Percentiles rank a stretch among this genome's conserved stretches.
These are phyloP conservation scores for Acleris sparsana DNA, from an alignment of 2,888 invertebrate genomes.

Conservation along the genomic window DNA sequence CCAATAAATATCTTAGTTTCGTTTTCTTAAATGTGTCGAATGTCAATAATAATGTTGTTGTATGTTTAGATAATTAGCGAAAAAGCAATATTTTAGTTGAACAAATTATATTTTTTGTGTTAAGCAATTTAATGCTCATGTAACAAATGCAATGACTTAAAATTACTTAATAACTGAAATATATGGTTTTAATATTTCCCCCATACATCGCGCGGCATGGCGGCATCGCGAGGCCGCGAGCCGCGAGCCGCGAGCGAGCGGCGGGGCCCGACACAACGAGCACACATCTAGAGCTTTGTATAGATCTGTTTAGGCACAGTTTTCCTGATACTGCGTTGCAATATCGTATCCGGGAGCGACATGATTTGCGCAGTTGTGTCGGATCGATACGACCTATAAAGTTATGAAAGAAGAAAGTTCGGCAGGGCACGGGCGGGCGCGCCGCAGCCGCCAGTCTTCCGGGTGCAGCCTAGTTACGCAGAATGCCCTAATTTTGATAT, in stretches of 20 bases:
- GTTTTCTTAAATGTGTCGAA: not conserved
- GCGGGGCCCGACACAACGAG: constrained; percentile 10
- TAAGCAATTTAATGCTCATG: constrained; percentile 15
- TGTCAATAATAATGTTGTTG: not conserved
- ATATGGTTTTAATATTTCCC: constrained; percentile 16
- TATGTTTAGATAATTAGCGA: constrained; percentile 21
- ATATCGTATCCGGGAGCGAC: constrained; percentile 56
- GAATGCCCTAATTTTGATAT: constrained; percentile 79
- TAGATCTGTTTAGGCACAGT: constrained; percentile 40
- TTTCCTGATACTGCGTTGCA: constrained; percentile 48
- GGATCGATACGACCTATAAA: constrained; percentile 81
- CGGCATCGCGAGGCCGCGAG: constrained; percentile 1
- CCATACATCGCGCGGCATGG: not conserved
- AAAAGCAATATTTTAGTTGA: constrained; percentile 17
- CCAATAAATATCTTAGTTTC: constrained; percentile 1
- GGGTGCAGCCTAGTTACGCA: constrained; percentile 81
- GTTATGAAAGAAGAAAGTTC: constrained; percentile 83
- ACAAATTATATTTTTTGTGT: constrained; percentile 6
- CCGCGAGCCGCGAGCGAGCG: not conserved
- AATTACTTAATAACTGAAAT: not conserved
- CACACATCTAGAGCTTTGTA: constrained; percentile 27
- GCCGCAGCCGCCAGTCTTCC: constrained; percentile 66
- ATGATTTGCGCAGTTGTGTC: constrained; percentile 81
- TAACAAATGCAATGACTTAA: constrained; percentile 18
- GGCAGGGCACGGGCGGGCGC: constrained; percentile 79